These are phyloP conservation scores for Scolopax rusticola DNA, from an alignment of 2,797 vertebrate species.

Conservation along the genomic window DNA sequence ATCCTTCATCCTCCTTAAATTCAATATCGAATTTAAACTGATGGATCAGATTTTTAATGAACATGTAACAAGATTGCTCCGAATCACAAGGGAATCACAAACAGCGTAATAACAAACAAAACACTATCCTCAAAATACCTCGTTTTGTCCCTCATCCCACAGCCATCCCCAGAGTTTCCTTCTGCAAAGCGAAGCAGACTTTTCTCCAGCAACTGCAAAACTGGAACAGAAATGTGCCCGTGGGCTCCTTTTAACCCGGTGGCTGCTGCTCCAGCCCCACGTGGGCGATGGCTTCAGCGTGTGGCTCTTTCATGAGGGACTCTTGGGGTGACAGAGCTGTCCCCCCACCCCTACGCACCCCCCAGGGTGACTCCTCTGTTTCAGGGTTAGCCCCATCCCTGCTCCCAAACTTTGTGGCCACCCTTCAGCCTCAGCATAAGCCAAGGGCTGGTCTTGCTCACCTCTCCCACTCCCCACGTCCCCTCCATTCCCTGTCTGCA, in stretches of 20 bases:
- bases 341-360: rapidly evolving
- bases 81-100: neutral
- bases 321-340: neutral
- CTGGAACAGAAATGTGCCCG: neutral
- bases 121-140: neutral
- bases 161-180: neutral
- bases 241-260: neutral
- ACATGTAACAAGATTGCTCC: neutral
- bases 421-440: neutral
- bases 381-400: neutral
- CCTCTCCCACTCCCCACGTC: neutral
- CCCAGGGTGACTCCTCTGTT: too few relatives aligned
- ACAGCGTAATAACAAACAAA: rapidly evolving
- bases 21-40: neutral
- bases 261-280: neutral
- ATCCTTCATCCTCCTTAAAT: neutral
- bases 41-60: neutral
- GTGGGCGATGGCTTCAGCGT: rapidly evolving
- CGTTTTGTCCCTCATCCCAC: neutral
- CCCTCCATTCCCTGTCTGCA: neutral
- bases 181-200: neutral
- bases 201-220: neutral
- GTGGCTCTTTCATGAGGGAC: rapidly evolving
- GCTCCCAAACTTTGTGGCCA: neutral
- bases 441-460: neutral